phyloP scores from a whole-genome alignment of 1,140 invertebrate species.

The Ceratoteleas bidentatus region DNA sequence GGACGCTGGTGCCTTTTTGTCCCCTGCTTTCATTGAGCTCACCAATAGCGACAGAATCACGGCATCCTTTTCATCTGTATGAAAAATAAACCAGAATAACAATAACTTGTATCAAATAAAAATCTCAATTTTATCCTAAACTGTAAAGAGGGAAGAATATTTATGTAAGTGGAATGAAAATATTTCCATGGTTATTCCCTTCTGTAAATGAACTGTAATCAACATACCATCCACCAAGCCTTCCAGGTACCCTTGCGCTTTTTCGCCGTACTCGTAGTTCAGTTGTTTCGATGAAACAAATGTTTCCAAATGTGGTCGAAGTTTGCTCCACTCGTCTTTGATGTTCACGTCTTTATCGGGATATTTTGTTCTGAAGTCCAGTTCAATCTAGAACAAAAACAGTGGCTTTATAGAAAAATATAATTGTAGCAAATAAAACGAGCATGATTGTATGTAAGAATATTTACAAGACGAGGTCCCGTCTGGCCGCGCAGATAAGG shows the following conservation, averaged over 20 bases:
- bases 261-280: conserved; percentile 1
- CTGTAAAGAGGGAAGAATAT: no score
- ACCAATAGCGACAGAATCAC: not conserved
- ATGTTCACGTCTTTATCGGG: conserved; percentile 1
- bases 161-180: not conserved
- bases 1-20: not conserved
- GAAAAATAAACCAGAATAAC: conserved; percentile 1
- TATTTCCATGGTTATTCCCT: not conserved
- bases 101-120: not conserved
- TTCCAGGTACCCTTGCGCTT: conserved; percentile 2
- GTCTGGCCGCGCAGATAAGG: conserved; percentile 8
- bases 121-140: no score
- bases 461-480: conserved; percentile 24
- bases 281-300: conserved; percentile 16
- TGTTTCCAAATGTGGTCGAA: conserved; percentile 11
- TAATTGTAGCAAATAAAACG: not conserved
- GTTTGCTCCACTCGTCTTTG: not conserved
- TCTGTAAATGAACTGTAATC: not conserved
- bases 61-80: conserved; percentile 9
- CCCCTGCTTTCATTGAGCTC: not conserved
- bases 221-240: conserved; percentile 8
- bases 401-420: conserved; percentile 1
- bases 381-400: conserved; percentile 10
- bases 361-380: conserved; percentile 17
- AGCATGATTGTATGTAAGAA: not conserved